Conservation (phyloP, 2,113 vertebrate species). For the Motacilla tschutschensis region DNA sequence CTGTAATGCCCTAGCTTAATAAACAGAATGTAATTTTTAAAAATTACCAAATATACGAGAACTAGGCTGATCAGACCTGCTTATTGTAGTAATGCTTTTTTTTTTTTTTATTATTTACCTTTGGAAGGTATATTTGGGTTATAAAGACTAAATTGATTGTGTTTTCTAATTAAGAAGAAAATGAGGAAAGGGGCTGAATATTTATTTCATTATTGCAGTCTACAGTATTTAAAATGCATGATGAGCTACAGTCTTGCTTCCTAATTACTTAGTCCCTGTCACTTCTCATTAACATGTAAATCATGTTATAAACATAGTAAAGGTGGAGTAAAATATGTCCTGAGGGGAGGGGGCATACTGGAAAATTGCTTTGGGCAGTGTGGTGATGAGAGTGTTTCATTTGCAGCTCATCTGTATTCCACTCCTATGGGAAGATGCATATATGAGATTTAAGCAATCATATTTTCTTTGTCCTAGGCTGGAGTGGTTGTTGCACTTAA, state of each 20-base stretch:
- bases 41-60: neutral
- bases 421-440: slow-evolving; percentile 37
- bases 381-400: slow-evolving; percentile 54
- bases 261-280: slow-evolving; percentile 70
- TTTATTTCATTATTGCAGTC: slow-evolving; percentile 61
- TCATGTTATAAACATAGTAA: slow-evolving; percentile 65
- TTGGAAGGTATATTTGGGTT: slow-evolving; percentile 48
- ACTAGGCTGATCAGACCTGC: neutral
- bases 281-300: slow-evolving; percentile 75
- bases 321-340: slow-evolving; percentile 61
- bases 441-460: slow-evolving; percentile 57
- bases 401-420: slow-evolving; percentile 61
- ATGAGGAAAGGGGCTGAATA: slow-evolving; percentile 41
- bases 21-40: neutral
- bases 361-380: slow-evolving; percentile 70
- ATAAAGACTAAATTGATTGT: slow-evolving; percentile 57
- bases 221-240: slow-evolving; percentile 65
- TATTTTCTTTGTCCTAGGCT: slow-evolving; percentile 55
- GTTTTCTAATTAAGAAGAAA: slow-evolving; percentile 67
- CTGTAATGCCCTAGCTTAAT: neutral
- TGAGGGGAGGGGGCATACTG: slow-evolving; percentile 37
- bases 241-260: slow-evolving; percentile 47
- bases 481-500: slow-evolving; percentile 52
- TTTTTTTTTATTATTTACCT: slow-evolving; percentile 61
- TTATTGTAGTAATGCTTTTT: slow-evolving; percentile 32